Base-by-base conservation (phyloP, 2,113 vertebrate species). In the Indicator maculatus region DNA sequence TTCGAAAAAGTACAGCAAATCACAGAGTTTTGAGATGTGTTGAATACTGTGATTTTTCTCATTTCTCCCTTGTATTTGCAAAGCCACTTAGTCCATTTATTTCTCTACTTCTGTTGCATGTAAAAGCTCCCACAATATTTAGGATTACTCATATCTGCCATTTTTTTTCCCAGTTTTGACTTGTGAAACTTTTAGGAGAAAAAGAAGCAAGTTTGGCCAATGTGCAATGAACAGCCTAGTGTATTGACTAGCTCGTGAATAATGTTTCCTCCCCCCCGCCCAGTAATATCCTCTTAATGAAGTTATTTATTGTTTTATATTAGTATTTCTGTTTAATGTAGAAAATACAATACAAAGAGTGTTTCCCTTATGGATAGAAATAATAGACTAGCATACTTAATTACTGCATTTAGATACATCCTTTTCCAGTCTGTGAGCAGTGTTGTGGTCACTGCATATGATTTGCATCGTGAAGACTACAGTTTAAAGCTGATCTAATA, bases 91-190 rank as follows among this genome's bases (percentile, higher is more conserved):
- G 9, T 23, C 12, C 13, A 45, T 75, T 36, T 67, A 83, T 95
- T 89, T 45, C 24, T 74, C 20, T 33, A 41, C 11, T 83, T 80
- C 93, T 88, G 1, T 66, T 86, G 33, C 26, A 24, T 73, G 81
- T 63, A 41, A 36, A 73, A 55, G 4, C 0, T 2, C 1, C 1
- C 4, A 38, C 2, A 23, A 65, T 61, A 47, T 41, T 87, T 66
- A 39, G 8, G 69, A 70, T 76, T 69, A 36, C 12, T 71, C 1
- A 0, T 26, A 10, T 41, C 21, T 81, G 6, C 28, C 50, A 44
- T 52, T 8, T 44, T 58, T 24, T 6, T 41, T 21, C 79, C 33
- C 12, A 7, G 7, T 61, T 93, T 70, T 66, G 9, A 24, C 79
- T 50, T 79, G 2, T 70, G 47, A 90, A 65, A 47, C 11, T 15